Evolutionary conservation across 2,888 invertebrate genomes (phyloP).

Genomic region (Drosophila mayaguana): DNA sequence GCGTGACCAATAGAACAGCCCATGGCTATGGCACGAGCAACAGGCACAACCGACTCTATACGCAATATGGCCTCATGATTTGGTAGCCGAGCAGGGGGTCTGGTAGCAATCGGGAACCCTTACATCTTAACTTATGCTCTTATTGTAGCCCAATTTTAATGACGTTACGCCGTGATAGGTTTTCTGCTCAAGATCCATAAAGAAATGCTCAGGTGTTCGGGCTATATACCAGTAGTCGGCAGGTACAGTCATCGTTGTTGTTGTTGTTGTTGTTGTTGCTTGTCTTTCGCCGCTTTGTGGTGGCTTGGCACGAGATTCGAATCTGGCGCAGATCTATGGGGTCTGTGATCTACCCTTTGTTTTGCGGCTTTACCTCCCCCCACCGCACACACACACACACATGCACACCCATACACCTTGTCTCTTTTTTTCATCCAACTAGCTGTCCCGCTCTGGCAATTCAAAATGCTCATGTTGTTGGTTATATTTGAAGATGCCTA

Average conservation of each 20-base stretch:
- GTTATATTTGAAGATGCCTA: conserved; percentile 71
- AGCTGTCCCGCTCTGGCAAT: conserved; percentile 40
- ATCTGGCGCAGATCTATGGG: conserved; percentile 55
- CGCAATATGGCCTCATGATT: conserved; percentile 63
- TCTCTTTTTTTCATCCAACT: conserved; percentile 19
- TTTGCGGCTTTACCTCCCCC: conserved; percentile 43
- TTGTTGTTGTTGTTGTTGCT: conserved; percentile 14
- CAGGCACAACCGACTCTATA: conserved; percentile 37
- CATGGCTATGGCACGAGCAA: conserved; percentile 27
- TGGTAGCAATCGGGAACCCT: conserved; percentile 46
- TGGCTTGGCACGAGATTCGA: conserved; percentile 73
- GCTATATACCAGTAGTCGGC: conserved; percentile 18
- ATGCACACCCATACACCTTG: not conserved
- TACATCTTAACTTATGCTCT: conserved; percentile 52
- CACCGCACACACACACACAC: too few relatives aligned
- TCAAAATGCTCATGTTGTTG: conserved; percentile 46
- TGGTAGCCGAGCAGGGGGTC: conserved; percentile 37
- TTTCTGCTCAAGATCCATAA: conserved; percentile 80
- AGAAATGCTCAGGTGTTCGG: conserved; percentile 77
- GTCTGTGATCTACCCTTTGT: conserved; percentile 74
- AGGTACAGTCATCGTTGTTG: conserved; percentile 51
- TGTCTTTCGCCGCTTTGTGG: conserved; percentile 53
- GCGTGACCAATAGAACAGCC: conserved; percentile 71
- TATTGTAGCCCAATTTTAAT: conserved; percentile 79
- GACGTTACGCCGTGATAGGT: conserved; percentile 81